These are phyloP conservation scores for Plagodis pulveraria DNA, from an alignment of 2,888 invertebrate species.

Conservation along the genomic window DNA sequence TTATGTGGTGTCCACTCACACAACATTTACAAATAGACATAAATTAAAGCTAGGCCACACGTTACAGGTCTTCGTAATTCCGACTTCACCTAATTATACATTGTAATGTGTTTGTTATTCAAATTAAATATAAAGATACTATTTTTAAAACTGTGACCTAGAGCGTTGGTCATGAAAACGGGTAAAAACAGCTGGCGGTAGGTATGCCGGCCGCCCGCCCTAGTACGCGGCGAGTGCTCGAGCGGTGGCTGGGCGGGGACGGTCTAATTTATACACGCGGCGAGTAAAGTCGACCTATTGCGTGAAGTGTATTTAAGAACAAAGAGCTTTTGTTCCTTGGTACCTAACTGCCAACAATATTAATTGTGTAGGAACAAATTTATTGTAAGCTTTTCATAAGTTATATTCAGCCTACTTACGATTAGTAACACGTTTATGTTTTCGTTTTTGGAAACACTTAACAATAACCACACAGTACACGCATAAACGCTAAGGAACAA, in stretches of 20 bases:
- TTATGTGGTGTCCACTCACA: background rate
- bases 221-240: conserved; percentile 29
- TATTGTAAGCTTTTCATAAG: conserved; percentile 26
- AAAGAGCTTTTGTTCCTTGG: conserved; percentile 51
- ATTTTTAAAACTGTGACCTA: conserved; percentile 58
- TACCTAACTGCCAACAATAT: conserved; percentile 31
- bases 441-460: conserved; percentile 17
- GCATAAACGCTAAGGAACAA: conserved; percentile 17
- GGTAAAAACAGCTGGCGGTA: conserved; percentile 41
- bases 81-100: conserved; percentile 37
- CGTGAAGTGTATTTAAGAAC: conserved; percentile 58
- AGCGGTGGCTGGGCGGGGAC: conserved; percentile 43
- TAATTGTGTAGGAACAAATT: conserved; percentile 32
- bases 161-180: conserved; percentile 45
- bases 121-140: conserved; percentile 47
- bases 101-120: conserved; percentile 39
- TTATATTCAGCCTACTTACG: conserved; percentile 22
- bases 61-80: conserved; percentile 26
- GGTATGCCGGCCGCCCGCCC: conserved; percentile 28
- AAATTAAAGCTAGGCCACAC: conserved; percentile 29
- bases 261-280: conserved; percentile 54
- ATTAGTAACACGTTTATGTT: conserved; percentile 17
- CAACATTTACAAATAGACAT: conserved; percentile 23
- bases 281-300: conserved; percentile 51
- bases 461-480: conserved; percentile 6